phyloP scores from a whole-genome alignment of 2,888 invertebrate genomes.

The Drosophila picticornis region DNA sequence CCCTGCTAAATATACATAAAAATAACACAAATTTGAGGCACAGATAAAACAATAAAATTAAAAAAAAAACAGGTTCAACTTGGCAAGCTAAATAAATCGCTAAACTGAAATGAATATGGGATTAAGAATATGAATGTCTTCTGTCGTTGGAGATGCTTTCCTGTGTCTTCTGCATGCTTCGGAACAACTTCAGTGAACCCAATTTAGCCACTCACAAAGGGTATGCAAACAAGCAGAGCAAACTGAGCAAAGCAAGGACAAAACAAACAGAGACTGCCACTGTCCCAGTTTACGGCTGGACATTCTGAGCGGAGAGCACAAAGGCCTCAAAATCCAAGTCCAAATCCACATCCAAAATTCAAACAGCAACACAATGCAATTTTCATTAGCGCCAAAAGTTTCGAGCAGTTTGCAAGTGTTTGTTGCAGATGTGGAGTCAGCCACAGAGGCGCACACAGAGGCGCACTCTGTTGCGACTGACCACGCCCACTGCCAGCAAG shows the following conservation, averaged over 20 bases:
- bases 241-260: conserved; percentile 24
- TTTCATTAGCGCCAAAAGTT: conserved; percentile 77
- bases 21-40: neutral
- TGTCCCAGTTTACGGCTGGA: conserved; percentile 35
- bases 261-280: conserved; percentile 45
- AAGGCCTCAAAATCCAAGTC: conserved; percentile 28
- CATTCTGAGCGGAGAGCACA: conserved; percentile 11
- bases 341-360: conserved; percentile 15
- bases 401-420: conserved; percentile 27
- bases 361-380: conserved; percentile 67
- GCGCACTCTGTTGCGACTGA: neutral
- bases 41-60: neutral
- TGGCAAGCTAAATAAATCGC: neutral
- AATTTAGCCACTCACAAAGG: neutral
- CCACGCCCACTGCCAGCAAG: conserved; percentile 54
- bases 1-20: neutral
- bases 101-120: neutral
- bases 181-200: neutral
- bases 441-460: conserved; percentile 22
- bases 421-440: conserved; percentile 35
- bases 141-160: neutral
- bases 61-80: neutral
- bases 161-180: neutral
- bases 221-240: conserved; percentile 42
- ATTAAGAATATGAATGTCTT: neutral